Conservation (phyloP, 1,140 invertebrate genomes). For the Pseudomyrmex concolor region DNA sequence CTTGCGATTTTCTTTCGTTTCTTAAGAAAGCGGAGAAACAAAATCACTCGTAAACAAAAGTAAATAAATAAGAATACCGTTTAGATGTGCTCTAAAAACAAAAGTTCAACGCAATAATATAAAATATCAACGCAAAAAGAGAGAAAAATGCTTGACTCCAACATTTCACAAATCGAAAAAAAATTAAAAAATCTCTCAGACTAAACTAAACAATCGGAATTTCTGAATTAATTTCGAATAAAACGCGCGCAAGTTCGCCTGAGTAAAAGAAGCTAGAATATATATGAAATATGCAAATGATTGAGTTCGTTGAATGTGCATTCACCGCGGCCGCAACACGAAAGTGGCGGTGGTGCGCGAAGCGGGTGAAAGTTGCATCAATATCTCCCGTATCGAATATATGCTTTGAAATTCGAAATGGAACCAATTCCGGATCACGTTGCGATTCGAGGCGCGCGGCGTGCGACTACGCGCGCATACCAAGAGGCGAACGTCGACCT, state of each 20-base stretch:
- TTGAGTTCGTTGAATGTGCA: neutral
- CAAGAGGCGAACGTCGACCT: constrained; percentile 19
- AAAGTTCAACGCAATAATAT: too few relatives aligned
- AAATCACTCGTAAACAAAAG: neutral
- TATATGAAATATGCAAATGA: neutral
- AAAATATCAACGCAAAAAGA: too few relatives aligned
- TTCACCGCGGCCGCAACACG: neutral
- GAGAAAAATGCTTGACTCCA: too few relatives aligned
- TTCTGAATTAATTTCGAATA: neutral
- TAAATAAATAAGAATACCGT: neutral
- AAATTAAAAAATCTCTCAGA: too few relatives aligned
- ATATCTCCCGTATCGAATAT: constrained; percentile 38
- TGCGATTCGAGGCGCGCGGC: constrained; percentile 40
- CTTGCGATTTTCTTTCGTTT: neutral
- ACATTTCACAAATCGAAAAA: too few relatives aligned
- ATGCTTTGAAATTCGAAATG: constrained; percentile 45
- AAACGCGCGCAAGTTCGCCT: neutral
- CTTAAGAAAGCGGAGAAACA: neutral
- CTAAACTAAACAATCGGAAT: too few relatives aligned
- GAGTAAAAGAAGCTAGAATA: too few relatives aligned
- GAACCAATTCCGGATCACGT: constrained; percentile 41
- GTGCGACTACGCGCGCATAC: constrained; percentile 45
- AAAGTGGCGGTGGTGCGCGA: constrained; percentile 25
- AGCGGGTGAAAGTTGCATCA: constrained; percentile 34
- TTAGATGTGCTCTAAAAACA: neutral